Evolutionary conservation across 1,140 invertebrate genomes (phyloP).

Genomic region (Aphidius gifuensis): DNA sequence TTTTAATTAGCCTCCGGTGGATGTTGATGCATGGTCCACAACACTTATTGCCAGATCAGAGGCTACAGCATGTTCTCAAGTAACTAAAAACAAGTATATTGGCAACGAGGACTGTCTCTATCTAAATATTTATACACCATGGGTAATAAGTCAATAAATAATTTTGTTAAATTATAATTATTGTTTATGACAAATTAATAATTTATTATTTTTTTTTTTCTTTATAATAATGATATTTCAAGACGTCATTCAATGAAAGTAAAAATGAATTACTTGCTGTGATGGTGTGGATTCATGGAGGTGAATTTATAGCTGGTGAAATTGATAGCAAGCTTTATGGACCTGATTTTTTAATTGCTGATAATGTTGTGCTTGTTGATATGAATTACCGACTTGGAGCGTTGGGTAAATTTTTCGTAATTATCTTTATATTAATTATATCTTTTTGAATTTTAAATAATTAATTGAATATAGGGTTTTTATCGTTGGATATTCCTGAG

Average conservation of each 20-base stretch:
- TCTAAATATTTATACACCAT: slow-evolving; percentile 64
- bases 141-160: slow-evolving; percentile 22
- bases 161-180: too few relatives aligned
- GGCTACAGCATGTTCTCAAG: slow-evolving; percentile 29
- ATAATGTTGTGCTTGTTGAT: slow-evolving; percentile 52
- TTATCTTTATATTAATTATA: not conserved
- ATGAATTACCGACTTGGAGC: slow-evolving; percentile 54
- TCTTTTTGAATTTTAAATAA: not conserved
- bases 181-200: not conserved
- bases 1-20: slow-evolving; percentile 25
- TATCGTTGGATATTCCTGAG: slow-evolving; percentile 58
- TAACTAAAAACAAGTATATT: not conserved
- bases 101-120: slow-evolving; percentile 59
- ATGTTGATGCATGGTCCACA: slow-evolving; percentile 26
- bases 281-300: slow-evolving; percentile 60
- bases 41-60: slow-evolving; percentile 22
- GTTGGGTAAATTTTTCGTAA: slow-evolving; percentile 28
- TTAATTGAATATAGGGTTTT: slow-evolving; percentile 43
- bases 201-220: too few relatives aligned
- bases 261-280: slow-evolving; percentile 38
- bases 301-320: slow-evolving; percentile 47
- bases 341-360: slow-evolving; percentile 44
- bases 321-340: slow-evolving; percentile 28
- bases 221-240: not conserved
- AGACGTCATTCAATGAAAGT: not conserved